phyloP scores from a whole-genome alignment of 2,113 vertebrate genomes.

The Callocephalon fimbriatum region DNA sequence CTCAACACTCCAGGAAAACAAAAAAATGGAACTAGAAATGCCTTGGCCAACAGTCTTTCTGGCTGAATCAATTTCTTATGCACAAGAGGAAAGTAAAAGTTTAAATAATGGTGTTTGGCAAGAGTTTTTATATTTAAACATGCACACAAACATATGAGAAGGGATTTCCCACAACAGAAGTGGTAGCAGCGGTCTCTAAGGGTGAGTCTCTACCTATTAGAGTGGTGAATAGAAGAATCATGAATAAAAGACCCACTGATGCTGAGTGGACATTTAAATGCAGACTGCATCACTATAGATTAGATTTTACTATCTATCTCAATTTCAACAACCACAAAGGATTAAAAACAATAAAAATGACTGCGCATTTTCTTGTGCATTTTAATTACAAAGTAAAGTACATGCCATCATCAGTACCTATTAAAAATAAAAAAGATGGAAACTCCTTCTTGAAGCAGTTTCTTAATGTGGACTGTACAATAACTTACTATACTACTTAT shows the following conservation, averaged over 20 bases:
- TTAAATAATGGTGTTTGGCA: not conserved
- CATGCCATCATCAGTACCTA: not conserved
- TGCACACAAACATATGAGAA: not conserved
- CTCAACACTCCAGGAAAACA: constrained; percentile 31
- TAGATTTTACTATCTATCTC: not conserved
- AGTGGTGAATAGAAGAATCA: not conserved
- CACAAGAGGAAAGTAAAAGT: constrained; percentile 51
- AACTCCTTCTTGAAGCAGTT: not conserved
- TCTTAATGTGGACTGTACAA: not conserved
- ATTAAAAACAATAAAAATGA: not conserved
- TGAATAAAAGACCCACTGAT: not conserved
- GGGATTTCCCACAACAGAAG: not conserved
- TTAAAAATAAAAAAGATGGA: not conserved
- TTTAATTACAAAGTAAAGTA: not conserved
- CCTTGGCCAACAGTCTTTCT: not conserved
- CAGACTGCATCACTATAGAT: not conserved
- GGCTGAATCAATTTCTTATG: constrained; percentile 11
- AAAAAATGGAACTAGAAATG: not conserved
- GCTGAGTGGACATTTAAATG: not conserved
- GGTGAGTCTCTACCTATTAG: not conserved
- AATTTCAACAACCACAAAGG: not conserved
- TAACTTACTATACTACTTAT: not conserved
- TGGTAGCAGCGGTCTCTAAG: not conserved
- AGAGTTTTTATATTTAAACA: not conserved
- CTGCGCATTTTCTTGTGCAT: not conserved